These are phyloP conservation scores for Urocolius indicus DNA, from an alignment of 2,113 vertebrate species.

Conservation along the genomic window DNA sequence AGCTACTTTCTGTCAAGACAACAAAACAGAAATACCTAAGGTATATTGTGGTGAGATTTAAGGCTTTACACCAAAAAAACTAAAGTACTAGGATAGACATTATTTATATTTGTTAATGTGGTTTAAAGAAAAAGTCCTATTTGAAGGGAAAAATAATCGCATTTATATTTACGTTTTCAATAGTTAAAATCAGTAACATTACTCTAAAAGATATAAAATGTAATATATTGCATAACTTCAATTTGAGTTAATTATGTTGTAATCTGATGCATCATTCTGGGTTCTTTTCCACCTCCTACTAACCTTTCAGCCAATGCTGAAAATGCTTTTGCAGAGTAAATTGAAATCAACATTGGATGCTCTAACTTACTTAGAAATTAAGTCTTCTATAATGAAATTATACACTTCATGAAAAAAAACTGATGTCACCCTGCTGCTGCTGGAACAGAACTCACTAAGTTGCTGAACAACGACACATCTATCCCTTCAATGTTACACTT, in stretches of 20 bases:
- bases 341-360: not conserved
- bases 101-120: not conserved
- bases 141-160: not conserved
- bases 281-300: too few relatives aligned
- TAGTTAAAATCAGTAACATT: not conserved
- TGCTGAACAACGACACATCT: not conserved
- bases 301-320: not conserved
- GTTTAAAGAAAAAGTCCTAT: not conserved
- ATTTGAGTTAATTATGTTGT: not conserved
- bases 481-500: not conserved
- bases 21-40: not conserved
- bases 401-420: not conserved
- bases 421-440: not conserved
- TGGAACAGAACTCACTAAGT: not conserved
- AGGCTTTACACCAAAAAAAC: not conserved
- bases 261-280: not conserved
- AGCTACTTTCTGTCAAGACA: not conserved
- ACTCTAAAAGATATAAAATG: not conserved
- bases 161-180: not conserved
- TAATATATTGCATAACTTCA: not conserved
- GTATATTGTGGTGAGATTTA: not conserved
- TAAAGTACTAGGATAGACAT: not conserved
- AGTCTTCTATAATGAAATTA: not conserved
- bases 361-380: not conserved
- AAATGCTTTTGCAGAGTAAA: slow-evolving; percentile 18